Base-by-base conservation (phyloP, 2,888 invertebrate genomes). In the Phrixothrix hirtus region DNA sequence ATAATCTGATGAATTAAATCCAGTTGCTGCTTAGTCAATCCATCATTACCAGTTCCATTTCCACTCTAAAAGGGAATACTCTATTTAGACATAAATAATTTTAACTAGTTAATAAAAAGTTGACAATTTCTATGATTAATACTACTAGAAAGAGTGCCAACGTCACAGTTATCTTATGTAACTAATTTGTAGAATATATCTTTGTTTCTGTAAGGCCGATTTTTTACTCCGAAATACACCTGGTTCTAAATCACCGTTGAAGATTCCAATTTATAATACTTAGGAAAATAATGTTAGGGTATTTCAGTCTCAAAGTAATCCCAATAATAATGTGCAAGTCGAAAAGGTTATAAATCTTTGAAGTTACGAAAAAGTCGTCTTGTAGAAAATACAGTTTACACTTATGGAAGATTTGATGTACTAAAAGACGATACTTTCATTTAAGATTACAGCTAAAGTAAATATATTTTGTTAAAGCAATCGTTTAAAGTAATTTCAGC, bases 1-100 rank as follows among this genome's bases (percentile, higher is more conserved):
- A 87, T 87, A 64, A 87, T 87, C 75, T 87, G 86, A 74, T 87
- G 86, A 67, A 87, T 87, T 65, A 88, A 79, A 73, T 87, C 87
- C 64, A 87, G 78, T 72, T 88, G 88, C 67, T 88, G 86, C 64
- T 85, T 83, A 45, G 86, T 86, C 60, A 87, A 76, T 52, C 85
- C 85, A 64, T 87, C 86, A 70, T 85, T 85, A 72, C 76, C 80
- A 42, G 77, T 75, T 29, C 77, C 76, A 41, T 72, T 75, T 57
- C 76, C 73, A 58, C 74, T 74, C 79, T 78, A 36, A 36, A 36
- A 45, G 14, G 17, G n/a, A n/a, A n/a, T n/a, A n/a, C n/a, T n/a
- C n/a, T n/a, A n/a, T n/a, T n/a, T n/a, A 11, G 11, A 21, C 7
- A 36, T n/a, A 1, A 21, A 15, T 14, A 32, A 32, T 32, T 32